phyloP scores from a whole-genome alignment of 2,797 vertebrate genomes.

The Danio albolineatus region DNA sequence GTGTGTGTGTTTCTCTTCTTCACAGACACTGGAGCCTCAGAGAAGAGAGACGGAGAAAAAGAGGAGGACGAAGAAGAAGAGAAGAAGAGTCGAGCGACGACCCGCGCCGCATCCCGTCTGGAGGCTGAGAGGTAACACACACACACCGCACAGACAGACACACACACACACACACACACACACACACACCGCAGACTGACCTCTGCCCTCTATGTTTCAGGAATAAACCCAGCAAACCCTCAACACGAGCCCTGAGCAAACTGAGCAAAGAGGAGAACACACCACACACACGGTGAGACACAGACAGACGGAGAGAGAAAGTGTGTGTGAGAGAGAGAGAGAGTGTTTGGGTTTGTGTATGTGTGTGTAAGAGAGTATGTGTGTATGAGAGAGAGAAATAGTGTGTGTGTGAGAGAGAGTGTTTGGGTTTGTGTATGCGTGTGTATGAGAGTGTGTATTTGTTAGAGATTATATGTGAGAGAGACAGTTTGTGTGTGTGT shows the following conservation, averaged over 20 bases:
- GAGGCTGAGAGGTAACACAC: slow-evolving; percentile 89
- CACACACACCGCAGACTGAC: slow-evolving; percentile 44
- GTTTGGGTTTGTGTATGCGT: too few relatives aligned
- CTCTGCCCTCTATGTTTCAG: slow-evolving; percentile 75
- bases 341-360: neutral
- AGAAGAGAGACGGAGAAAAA: slow-evolving; percentile 71
- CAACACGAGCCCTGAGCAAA: slow-evolving; percentile 86
- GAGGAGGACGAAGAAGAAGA: slow-evolving; percentile 80
- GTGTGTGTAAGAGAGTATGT: too few relatives aligned
- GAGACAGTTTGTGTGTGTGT: neutral
- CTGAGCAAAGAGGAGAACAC: slow-evolving; percentile 79
- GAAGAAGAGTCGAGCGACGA: slow-evolving; percentile 81
- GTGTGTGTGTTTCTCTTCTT: neutral
- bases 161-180: too few relatives aligned
- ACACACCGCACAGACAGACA: too few relatives aligned
- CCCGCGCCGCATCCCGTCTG: slow-evolving; percentile 85
- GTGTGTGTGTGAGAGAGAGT: neutral
- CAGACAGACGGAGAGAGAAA: too few relatives aligned
- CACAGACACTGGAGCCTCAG: slow-evolving; percentile 28
- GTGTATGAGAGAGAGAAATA: too few relatives aligned
- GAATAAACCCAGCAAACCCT: slow-evolving; percentile 89
- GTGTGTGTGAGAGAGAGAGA: neutral
- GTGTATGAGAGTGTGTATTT: too few relatives aligned
- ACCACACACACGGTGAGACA: slow-evolving; percentile 44
- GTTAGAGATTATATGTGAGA: too few relatives aligned